Conservation (phyloP, 92 coral and sea anemone species). For the Micromussa lordhowensis region DNA sequence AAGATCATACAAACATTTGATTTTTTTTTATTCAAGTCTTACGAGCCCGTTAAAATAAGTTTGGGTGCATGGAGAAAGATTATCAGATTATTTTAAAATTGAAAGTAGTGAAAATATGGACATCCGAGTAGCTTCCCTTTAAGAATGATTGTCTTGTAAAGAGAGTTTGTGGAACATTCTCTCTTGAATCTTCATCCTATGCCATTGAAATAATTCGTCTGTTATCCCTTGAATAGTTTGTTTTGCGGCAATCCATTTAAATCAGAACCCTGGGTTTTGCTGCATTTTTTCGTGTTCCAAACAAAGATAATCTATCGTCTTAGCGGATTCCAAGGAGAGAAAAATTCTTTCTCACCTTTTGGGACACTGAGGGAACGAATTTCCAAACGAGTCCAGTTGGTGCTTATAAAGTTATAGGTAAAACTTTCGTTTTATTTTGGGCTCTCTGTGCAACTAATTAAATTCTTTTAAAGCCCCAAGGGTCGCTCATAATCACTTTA, state of each 20-base stretch:
- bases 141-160: background rate
- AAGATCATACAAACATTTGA: background rate
- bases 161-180: background rate
- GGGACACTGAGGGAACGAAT: background rate
- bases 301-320: too few relatives aligned
- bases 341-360: too few relatives aligned
- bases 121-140: background rate
- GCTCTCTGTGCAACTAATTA: background rate
- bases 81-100: background rate
- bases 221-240: background rate
- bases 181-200: background rate
- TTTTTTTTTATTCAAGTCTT: background rate
- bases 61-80: background rate
- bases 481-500: background rate
- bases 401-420: background rate
- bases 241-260: background rate
- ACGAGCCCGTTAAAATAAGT: background rate
- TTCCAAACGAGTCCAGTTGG: background rate
- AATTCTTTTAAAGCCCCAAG: background rate
- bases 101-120: background rate
- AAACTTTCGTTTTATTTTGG: background rate
- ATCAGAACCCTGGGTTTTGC: background rate
- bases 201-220: background rate
- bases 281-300: too few relatives aligned
- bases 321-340: too few relatives aligned